These are phyloP conservation scores for Hassar affinis DNA, from an alignment of 2,113 vertebrate genomes.

Conservation along the genomic window DNA sequence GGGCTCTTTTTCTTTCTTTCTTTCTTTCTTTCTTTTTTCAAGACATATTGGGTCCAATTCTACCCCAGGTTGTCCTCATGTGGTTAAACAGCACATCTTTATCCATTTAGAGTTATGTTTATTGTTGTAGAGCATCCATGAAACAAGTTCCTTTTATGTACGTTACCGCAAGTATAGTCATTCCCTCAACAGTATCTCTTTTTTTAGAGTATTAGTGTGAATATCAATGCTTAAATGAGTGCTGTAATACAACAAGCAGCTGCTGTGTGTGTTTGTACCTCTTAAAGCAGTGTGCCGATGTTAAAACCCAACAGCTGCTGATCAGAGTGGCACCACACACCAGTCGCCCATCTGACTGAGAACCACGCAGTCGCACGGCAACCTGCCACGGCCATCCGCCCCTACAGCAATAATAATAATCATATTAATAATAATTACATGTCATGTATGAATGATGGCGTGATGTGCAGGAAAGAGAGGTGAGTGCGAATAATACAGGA, in stretches of 20 bases:
- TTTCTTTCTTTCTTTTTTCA: not conserved
- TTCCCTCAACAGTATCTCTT: not conserved
- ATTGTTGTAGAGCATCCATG: not conserved
- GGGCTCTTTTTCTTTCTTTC: too few relatives aligned
- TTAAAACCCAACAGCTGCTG: conserved; percentile 94
- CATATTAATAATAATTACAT: too few relatives aligned
- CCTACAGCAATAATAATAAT: conserved; percentile 60
- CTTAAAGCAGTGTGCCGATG: conserved; percentile 96
- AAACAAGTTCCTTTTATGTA: not conserved
- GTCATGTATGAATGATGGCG: too few relatives aligned
- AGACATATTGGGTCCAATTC: not conserved
- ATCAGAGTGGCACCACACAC: conserved; percentile 94
- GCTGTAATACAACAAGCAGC: not conserved
- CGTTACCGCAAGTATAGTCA: not conserved
- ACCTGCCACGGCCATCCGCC: conserved; percentile 97
- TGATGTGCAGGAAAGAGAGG: too few relatives aligned
- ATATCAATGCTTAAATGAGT: not conserved
- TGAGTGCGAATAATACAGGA: too few relatives aligned
- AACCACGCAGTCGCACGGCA: conserved; percentile 84
- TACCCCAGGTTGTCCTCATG: too few relatives aligned
- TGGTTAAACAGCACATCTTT: not conserved
- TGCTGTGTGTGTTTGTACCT: conserved; percentile 67
- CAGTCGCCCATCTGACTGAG: conserved; percentile 84
- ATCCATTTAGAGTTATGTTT: not conserved
- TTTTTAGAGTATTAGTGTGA: not conserved